Conservation (phyloP, 2,797 vertebrate species). For the Ficedula albicollis region DNA sequence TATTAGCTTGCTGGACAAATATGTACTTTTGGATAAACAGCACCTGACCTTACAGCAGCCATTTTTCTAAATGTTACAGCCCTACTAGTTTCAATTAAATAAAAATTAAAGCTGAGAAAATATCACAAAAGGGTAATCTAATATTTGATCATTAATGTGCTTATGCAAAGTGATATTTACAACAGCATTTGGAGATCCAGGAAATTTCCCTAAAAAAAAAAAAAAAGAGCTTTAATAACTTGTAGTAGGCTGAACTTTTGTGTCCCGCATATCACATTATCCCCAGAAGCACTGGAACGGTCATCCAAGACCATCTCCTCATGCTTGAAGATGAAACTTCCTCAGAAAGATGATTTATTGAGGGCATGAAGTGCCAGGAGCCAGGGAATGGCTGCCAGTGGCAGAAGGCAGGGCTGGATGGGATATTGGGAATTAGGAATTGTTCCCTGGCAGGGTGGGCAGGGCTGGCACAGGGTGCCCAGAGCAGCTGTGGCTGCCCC, state of each 20-base stretch:
- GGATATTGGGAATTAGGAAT: neutral
- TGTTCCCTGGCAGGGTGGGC: neutral
- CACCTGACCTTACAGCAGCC: slow-evolving; percentile 57
- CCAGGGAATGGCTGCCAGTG: neutral
- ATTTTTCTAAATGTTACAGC: slow-evolving; percentile 77
- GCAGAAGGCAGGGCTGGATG: neutral
- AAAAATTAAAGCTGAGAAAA: slow-evolving; percentile 81
- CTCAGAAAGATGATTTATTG: neutral
- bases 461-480: neutral
- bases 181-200: slow-evolving; percentile 45
- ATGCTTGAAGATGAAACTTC: neutral
- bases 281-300: neutral
- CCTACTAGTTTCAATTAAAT: slow-evolving; percentile 79
- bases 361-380: neutral
- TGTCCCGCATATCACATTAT: neutral
- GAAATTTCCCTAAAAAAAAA: neutral
- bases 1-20: slow-evolving; percentile 69
- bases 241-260: neutral
- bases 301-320: neutral
- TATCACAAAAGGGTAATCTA: slow-evolving; percentile 81
- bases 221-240: slow-evolving; percentile 26
- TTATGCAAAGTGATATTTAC: slow-evolving; percentile 74
- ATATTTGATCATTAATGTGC: slow-evolving; percentile 76
- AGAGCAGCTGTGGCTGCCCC: neutral
- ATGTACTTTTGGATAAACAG: slow-evolving; percentile 69